Evolutionary conservation across 1,140 invertebrate species (phyloP), one percentile per base, ranked within the genome.

Genomic region (Drosophila sproati): DNA sequence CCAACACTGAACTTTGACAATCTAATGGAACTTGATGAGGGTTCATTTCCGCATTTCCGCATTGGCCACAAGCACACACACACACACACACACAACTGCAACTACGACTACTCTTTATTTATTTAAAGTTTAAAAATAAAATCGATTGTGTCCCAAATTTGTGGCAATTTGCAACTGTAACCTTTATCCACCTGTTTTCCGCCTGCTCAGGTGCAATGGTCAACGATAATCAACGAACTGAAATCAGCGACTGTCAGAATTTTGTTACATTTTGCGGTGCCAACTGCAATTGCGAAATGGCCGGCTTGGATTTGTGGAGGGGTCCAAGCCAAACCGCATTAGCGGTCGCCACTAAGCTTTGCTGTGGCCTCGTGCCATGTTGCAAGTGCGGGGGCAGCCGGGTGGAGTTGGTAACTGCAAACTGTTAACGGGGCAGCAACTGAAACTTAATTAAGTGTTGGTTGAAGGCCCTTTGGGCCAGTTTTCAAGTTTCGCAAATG

Each of bases 401-500:
- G 47, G 47, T 8, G 31, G 10, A 35, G n/a, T 52, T 35, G 29
- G 51, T 5, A 34, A 35, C 51, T 52, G 54, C 34, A 12, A 37
- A 32, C 20, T 20, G 20, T 20, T 20, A 20, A 6, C 35, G 20
- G 28, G 12, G 48, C 61, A 41, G 6, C 35, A 41, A 77, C 70
- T 76, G 82, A 82, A 87, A 88, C 83, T 87, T 86, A 86, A 86
- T 86, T 86, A 86, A 86, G 83, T 82, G 79, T 74, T 48, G 52
- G 62, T 55, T 50, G 55, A 61, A 41, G 55, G 39, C 60, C 66
- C 61, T 59, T 34, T 43, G 56, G 20, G 64, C 55, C 31, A 55
- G 59, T 20, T 28, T 10, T 28, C 31, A 20, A 20, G 20, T 20
- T 20, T 48, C 8, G 35, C 50, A 77, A 79, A 71, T 82, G 72